These are phyloP conservation scores for Pediacus dermestoides DNA, from an alignment of 2,888 invertebrate species.

Conservation along the genomic window DNA sequence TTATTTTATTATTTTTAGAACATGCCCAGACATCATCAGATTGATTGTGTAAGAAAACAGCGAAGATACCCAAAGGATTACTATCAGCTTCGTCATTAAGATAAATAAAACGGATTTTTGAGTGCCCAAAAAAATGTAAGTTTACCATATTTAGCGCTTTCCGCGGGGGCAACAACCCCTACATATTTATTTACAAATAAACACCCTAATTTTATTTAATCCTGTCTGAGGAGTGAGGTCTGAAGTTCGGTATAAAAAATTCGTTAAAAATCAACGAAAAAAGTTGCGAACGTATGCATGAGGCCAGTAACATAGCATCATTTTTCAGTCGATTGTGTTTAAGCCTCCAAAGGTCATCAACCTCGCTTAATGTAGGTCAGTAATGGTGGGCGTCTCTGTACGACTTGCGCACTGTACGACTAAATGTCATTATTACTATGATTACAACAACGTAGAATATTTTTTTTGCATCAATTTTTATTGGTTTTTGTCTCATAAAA, in stretches of 20 bases:
- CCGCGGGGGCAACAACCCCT: no score
- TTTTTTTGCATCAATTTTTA: no score
- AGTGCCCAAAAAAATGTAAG: constrained; percentile 38
- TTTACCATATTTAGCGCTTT: no score
- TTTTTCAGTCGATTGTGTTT: constrained; percentile 40
- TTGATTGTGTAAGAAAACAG: no score
- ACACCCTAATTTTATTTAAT: no score
- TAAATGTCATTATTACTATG: constrained; percentile 34
- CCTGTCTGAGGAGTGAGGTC: no score
- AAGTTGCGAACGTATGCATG: constrained; percentile 17
- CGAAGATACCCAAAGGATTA: neutral
- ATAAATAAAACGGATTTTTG: constrained; percentile 11
- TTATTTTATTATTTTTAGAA: constrained; percentile 11
- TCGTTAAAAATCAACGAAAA: no score
- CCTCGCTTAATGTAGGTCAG: constrained; percentile 48
- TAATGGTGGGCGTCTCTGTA: constrained; percentile 45
- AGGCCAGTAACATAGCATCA: constrained; percentile 27
- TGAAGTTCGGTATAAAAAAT: no score
- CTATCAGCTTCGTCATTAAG: neutral
- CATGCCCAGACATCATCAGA: constrained; percentile 6
- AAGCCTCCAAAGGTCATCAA: constrained; percentile 41
- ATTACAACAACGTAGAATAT: no score
- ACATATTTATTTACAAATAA: no score
- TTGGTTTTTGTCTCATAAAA: no score
- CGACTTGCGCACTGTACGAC: constrained; percentile 39